Percentiles rank a stretch among this genome's conserved stretches.
Conservation (phyloP, 2,888 invertebrate genomes). For the Cosmopolites sordidus region DNA sequence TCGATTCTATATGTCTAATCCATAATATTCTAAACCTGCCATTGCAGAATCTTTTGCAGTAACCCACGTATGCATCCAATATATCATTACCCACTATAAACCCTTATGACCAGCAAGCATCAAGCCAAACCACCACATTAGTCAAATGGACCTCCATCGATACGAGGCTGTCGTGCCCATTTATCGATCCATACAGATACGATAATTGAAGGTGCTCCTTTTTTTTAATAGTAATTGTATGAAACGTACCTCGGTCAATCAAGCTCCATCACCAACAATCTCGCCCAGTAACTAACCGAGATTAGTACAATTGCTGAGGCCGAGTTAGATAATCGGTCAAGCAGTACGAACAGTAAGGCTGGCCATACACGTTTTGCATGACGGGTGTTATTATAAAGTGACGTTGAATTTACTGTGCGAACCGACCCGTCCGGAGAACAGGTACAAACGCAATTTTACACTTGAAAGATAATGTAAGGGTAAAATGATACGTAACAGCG, state of each 20-base stretch:
- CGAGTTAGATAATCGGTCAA: not conserved
- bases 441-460: not conserved
- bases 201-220: too few relatives aligned
- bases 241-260: not conserved
- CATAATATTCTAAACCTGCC: too few relatives aligned
- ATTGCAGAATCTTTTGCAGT: too few relatives aligned
- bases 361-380: not conserved
- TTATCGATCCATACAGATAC: too few relatives aligned
- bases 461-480: not conserved
- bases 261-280: not conserved
- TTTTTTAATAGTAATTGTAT: not conserved
- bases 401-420: not conserved
- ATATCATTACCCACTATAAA: too few relatives aligned
- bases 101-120: too few relatives aligned
- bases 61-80: too few relatives aligned
- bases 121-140: too few relatives aligned
- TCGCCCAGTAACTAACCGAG: not conserved
- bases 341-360: not conserved
- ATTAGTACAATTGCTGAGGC: not conserved
- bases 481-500: not conserved
- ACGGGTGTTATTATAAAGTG: not conserved
- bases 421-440: not conserved
- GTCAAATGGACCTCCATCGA: too few relatives aligned
- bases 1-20: too few relatives aligned
- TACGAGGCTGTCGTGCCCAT: too few relatives aligned